Evolutionary conservation across 2,113 vertebrate genomes (phyloP).

Genomic region (Helogale parvula): DNA sequence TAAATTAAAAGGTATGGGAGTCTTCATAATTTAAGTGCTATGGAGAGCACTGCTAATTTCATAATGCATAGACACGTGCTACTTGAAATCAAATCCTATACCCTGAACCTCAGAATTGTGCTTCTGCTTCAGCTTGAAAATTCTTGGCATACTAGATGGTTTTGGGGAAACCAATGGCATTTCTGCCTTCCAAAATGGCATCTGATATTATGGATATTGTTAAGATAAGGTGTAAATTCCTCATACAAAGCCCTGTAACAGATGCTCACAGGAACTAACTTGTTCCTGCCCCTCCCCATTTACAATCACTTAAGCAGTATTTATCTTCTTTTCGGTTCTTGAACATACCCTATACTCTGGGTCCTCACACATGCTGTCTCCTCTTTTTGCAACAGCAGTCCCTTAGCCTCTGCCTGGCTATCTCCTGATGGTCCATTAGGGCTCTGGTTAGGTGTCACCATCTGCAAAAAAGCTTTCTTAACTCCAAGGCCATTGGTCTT

Average conservation of each 20-base stretch:
- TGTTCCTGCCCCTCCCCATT: not conserved
- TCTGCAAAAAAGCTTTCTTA: not conserved
- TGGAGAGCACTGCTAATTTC: not conserved
- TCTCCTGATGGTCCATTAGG: not conserved
- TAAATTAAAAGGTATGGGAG: constrained; percentile 36
- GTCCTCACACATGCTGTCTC: not conserved
- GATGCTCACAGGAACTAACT: not conserved
- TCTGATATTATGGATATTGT: not conserved
- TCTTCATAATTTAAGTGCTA: not conserved
- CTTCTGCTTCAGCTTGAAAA: not conserved
- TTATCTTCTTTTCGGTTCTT: not conserved
- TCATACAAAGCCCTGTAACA: not conserved
- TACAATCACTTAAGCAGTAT: too few relatives aligned
- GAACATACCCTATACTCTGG: rapidly evolving
- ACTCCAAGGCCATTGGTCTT: not conserved
- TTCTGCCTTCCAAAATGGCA: not conserved
- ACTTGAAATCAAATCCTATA: not conserved
- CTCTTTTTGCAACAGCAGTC: not conserved
- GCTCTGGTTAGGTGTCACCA: not conserved
- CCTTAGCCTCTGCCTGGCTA: not conserved
- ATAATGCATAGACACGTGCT: not conserved
- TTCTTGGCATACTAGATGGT: not conserved
- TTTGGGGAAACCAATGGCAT: not conserved
- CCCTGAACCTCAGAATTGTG: not conserved
- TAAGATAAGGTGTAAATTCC: not conserved